phyloP scores from a whole-genome alignment of 2,113 vertebrate species.

The Fukomys damarensis region DNA sequence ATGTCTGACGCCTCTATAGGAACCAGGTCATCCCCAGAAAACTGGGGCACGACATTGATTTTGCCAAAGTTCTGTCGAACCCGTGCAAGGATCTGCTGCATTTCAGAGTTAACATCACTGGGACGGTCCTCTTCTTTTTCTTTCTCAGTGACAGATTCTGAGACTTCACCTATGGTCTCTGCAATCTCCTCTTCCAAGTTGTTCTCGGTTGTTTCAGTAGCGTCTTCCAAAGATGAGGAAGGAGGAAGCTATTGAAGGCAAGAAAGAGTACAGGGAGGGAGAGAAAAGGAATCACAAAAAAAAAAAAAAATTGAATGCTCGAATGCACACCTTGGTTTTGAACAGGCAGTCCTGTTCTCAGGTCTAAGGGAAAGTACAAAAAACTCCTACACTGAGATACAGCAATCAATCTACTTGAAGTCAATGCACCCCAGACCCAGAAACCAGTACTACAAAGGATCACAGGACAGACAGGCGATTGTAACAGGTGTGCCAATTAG shows the following conservation, averaged over 20 bases:
- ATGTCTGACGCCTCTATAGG: conserved; percentile 93
- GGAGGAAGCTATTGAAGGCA: conserved; percentile 70
- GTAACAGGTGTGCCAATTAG: background rate
- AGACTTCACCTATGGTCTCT: background rate
- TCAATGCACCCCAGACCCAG: background rate
- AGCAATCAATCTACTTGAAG: background rate
- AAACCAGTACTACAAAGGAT: background rate
- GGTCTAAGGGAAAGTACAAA: background rate
- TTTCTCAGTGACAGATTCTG: background rate
- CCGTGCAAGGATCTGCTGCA: conserved; percentile 89
- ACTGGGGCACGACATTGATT: conserved; percentile 95
- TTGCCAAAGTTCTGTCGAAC: conserved; percentile 97
- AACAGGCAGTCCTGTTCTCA: background rate
- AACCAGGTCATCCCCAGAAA: conserved; percentile 94
- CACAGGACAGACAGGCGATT: background rate
- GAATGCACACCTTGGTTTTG: background rate
- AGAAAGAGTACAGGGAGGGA: background rate
- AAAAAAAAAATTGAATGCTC: background rate
- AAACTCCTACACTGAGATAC: background rate
- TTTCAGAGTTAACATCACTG: conserved; percentile 78
- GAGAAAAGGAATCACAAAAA: conserved; percentile 39
- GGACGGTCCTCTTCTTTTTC: conserved; percentile 67
- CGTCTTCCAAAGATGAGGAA: conserved; percentile 7
- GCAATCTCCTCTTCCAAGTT: conserved; percentile 25
- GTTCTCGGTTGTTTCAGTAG: conserved; percentile 48